Percentiles rank a stretch among this genome's conserved stretches.
Conservation (phyloP, 1,140 invertebrate species). For the Colletes gigas region DNA sequence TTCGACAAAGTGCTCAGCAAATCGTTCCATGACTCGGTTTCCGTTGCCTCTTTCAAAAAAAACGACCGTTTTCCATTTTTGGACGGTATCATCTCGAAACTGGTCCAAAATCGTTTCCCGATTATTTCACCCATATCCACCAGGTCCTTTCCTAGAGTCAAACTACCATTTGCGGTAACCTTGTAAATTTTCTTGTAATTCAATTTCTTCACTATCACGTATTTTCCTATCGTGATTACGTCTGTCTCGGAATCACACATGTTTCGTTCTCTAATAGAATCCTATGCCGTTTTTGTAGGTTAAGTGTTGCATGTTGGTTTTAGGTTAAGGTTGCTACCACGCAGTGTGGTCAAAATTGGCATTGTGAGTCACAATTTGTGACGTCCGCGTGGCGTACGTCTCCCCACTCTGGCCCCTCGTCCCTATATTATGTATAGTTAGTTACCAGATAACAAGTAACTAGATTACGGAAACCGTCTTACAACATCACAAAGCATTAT, state of each 20-base stretch:
- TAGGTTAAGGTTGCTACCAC: background rate
- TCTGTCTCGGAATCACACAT: constrained; percentile 62
- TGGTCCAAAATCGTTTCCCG: constrained; percentile 88
- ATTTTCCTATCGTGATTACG: constrained; percentile 84
- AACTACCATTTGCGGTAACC: constrained; percentile 83
- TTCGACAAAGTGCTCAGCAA: constrained; percentile 75
- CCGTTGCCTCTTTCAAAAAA: constrained; percentile 81
- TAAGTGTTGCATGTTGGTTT: background rate
- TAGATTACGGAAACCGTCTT: too few species aligned
- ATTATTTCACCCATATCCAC: constrained; percentile 87
- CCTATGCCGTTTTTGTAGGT: background rate
- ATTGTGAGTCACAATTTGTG: too few species aligned
- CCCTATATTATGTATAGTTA: too few species aligned
- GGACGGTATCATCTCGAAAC: constrained; percentile 89
- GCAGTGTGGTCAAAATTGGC: background rate
- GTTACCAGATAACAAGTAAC: too few species aligned
- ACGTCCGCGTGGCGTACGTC: too few species aligned
- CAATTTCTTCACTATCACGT: constrained; percentile 88
- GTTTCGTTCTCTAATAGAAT: background rate
- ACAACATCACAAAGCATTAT: too few species aligned
- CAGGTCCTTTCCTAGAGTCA: constrained; percentile 87
- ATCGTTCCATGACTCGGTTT: constrained; percentile 73
- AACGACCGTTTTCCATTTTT: constrained; percentile 83
- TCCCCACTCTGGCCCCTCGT: too few species aligned
- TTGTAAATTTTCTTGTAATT: constrained; percentile 89